Percentiles rank a stretch among this genome's conserved stretches.
Evolutionary conservation across 2,888 invertebrate genomes (phyloP).

Genomic region (Tipula unca): DNA sequence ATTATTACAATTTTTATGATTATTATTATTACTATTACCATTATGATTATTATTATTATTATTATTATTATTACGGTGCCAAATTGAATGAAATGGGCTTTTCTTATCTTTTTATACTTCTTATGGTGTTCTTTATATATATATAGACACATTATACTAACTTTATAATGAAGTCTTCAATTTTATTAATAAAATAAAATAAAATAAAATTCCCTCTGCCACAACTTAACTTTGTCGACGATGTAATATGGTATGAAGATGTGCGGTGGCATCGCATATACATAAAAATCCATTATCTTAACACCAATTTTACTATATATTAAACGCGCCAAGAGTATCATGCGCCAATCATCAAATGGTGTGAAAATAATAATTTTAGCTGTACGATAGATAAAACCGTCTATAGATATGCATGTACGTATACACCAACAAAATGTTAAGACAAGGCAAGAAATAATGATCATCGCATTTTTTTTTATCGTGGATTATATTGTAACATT

Average conservation of each 20-base stretch:
- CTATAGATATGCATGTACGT: background rate
- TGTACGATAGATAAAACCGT: background rate
- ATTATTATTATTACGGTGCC: background rate
- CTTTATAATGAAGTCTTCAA: background rate
- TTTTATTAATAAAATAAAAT: background rate
- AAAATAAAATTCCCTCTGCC: background rate
- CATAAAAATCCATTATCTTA: conserved; percentile 1
- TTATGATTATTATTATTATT: background rate
- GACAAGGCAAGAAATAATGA: background rate
- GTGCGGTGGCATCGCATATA: background rate
- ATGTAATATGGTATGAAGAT: background rate
- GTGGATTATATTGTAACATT: background rate
- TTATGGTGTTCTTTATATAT: background rate
- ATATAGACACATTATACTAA: background rate
- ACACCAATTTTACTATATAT: background rate
- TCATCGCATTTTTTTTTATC: background rate
- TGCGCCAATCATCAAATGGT: background rate
- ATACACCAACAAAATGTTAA: background rate
- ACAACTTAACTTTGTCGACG: too few species aligned
- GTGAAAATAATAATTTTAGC: background rate
- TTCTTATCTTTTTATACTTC: background rate
- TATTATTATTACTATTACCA: background rate
- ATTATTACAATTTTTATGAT: conserved; percentile 14
- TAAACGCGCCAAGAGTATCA: background rate
- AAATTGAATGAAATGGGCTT: background rate